A percentile compares a stretch with the other conserved stretches of the same genome.
Evolutionary conservation across 1,140 invertebrate genomes (phyloP).

Genomic region (Chrysopa pallens): DNA sequence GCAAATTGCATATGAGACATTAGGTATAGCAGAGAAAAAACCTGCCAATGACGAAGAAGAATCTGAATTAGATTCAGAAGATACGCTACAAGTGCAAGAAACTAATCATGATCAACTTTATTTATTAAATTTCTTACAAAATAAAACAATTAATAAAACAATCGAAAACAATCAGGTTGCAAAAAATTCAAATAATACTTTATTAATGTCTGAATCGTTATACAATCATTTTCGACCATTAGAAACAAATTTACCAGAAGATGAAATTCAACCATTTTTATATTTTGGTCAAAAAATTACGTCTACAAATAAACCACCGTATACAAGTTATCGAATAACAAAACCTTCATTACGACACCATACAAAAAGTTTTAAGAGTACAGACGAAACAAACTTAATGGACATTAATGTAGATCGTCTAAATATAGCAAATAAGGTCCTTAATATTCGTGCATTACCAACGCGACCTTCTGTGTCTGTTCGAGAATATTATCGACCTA

Average conservation of each 20-base stretch:
- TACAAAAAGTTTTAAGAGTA: background rate
- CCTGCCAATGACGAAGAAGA: constrained; percentile 17
- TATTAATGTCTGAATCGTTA: constrained; percentile 35
- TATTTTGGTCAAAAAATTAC: constrained; percentile 47
- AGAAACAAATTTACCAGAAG: constrained; percentile 37
- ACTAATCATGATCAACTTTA: constrained; percentile 26
- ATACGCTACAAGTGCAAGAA: constrained; percentile 30
- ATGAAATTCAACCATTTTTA: constrained; percentile 49
- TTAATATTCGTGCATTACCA: constrained; percentile 8
- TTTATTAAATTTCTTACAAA: constrained; percentile 24
- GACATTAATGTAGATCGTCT: background rate
- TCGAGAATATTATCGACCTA: constrained; percentile 27
- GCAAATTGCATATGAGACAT: background rate
- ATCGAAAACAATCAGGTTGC: background rate
- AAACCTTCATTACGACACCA: background rate
- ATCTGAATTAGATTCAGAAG: constrained; percentile 25
- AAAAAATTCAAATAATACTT: constrained; percentile 10
- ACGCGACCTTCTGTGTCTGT: constrained; percentile 28
- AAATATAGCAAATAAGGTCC: background rate
- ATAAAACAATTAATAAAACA: constrained; percentile 2
- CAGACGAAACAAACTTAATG: background rate
- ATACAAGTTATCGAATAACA: constrained; percentile 4
- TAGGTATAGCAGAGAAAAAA: background rate
- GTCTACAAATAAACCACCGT: constrained; percentile 27
- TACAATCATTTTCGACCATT: constrained; percentile 42